phyloP scores from a whole-genome alignment of 2,888 invertebrate genomes.

The Drosophila mimetica region DNA sequence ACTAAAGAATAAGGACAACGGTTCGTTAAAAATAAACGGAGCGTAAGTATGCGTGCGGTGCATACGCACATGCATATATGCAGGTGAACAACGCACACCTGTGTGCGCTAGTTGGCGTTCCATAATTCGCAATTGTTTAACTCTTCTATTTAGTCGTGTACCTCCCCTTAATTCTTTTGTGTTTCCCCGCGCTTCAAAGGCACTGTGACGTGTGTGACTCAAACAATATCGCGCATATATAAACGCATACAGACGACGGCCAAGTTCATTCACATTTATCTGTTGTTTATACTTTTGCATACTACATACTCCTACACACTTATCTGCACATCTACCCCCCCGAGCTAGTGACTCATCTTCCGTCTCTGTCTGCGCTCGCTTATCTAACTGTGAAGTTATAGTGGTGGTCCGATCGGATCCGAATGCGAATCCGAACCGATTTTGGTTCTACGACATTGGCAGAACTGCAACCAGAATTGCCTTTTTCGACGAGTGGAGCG shows the following conservation, averaged over 20 bases:
- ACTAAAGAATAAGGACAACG: slow-evolving; percentile 27
- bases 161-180: slow-evolving; percentile 10
- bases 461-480: slow-evolving; percentile 31
- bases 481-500: slow-evolving; percentile 12
- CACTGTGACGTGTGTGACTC: slow-evolving; percentile 24
- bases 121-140: not conserved
- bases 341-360: slow-evolving; percentile 16
- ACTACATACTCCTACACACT: not conserved
- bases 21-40: slow-evolving; percentile 34
- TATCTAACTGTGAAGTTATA: slow-evolving; percentile 20
- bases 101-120: slow-evolving; percentile 11
- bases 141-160: not conserved
- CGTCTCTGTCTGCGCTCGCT: slow-evolving; percentile 8
- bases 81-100: slow-evolving; percentile 20
- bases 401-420: not conserved
- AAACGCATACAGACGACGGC: slow-evolving; percentile 4
- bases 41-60: slow-evolving; percentile 23
- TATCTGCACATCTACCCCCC: slow-evolving; percentile 5
- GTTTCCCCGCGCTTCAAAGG: slow-evolving; percentile 4
- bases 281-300: slow-evolving; percentile 12
- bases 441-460: slow-evolving; percentile 21
- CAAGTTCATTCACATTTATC: slow-evolving; percentile 37
- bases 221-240: not conserved
- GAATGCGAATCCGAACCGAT: not conserved
- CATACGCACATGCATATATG: not conserved